A percentile compares a stretch with the other conserved stretches of the same genome.
Evolutionary conservation across 2,888 invertebrate species (phyloP).

Genomic region (Epiblema foenella): DNA sequence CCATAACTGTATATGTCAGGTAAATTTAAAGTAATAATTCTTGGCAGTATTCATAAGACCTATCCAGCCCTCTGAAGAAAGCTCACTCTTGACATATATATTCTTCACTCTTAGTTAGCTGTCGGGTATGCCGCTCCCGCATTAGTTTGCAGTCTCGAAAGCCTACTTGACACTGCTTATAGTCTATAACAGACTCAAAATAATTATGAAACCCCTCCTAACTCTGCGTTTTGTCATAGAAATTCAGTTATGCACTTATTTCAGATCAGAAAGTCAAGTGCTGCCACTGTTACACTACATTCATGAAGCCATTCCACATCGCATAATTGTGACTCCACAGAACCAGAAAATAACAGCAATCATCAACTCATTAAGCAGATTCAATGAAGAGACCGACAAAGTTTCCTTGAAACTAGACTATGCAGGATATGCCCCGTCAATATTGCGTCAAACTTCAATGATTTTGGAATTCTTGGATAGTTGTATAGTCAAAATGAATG

Average conservation of each 20-base stretch:
- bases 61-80: too few species aligned
- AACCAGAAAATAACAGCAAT: constrained; percentile 59
- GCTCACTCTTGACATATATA: too few species aligned
- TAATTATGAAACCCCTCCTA: too few species aligned
- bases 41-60: neutral
- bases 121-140: too few species aligned
- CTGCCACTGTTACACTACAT: constrained; percentile 72
- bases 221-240: too few species aligned
- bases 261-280: constrained; percentile 69
- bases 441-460: constrained; percentile 59
- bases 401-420: constrained; percentile 48
- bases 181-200: too few species aligned
- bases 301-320: constrained; percentile 66
- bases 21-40: constrained; percentile 46
- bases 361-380: constrained; percentile 49
- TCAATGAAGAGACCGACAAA: constrained; percentile 52
- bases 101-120: too few species aligned
- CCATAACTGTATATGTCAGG: constrained; percentile 65
- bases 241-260: constrained; percentile 50
- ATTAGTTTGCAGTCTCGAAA: too few species aligned
- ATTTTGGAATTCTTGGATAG: constrained; percentile 65
- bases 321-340: constrained; percentile 63
- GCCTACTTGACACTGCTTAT: too few species aligned
- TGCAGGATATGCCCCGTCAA: constrained; percentile 56
- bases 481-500: constrained; percentile 68